Evolutionary conservation across 2,797 vertebrate species (phyloP), one percentile per base, ranked within the genome.

Genomic region (Loriculus beryllinus): DNA sequence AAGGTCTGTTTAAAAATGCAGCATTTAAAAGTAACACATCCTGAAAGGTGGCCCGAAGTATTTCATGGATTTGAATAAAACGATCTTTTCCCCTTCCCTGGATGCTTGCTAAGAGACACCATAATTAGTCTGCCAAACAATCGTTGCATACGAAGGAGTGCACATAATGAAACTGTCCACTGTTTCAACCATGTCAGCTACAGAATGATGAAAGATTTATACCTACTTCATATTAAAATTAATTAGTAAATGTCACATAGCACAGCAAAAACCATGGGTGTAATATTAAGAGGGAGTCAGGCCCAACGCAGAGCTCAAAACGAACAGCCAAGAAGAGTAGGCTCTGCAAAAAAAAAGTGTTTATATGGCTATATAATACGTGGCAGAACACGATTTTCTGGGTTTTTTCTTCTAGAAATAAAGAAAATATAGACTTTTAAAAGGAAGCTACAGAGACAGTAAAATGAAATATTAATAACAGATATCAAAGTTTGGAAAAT

Each of bases 191-290:
- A 28, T 3, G 76, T 47, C 82, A 91, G 2, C 88, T 21, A 49
- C 56, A 37, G 65, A 69, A 63, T 67, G 69, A 91, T 48, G 72
- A 80, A 92, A 93, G 62, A 92, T 84, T 92, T 95, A 86, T 82
- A 91, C 51, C 72, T 86, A 26, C 33, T 69, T 70, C 76, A 29
- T 56, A 82, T 62, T 69, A 88, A 91, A 93, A 89, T 60, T 91
- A 83, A 81, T 95, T 86, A 76, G 43, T 12, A 88, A 92, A 81
- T 65, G 74, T 72, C 76, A 54, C 33, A 37, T 18, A 39, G 57
- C 57, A 39, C 57, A 60, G 35, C 35, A 60, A 60, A 59, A 60
- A 60, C 16, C 33, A 60, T 28, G 35, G 57, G 57, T 25, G 26
- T 19, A 28, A 37, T 39, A 39, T 39, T 28, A 39, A 60, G 35